A percentile compares a stretch with the other conserved stretches of the same genome.
Conservation (phyloP, 2,113 vertebrate genomes). For the Meleagris gallopavo region DNA sequence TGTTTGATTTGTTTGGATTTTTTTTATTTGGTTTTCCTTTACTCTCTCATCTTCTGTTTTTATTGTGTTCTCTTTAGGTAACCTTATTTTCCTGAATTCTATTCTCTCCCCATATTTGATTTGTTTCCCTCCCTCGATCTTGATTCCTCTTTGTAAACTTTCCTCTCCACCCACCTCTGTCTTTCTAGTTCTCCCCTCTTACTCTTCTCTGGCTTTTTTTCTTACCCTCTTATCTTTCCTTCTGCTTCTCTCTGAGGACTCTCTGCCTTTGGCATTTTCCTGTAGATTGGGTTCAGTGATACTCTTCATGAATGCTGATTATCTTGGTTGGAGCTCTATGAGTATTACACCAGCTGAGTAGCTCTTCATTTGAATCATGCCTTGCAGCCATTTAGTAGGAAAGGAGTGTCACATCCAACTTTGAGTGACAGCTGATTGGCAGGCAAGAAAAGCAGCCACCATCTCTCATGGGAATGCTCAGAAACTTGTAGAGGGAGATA, state of each 20-base stretch:
- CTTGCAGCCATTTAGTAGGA: conserved; percentile 47
- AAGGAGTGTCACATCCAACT: not conserved
- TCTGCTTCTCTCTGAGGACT: not conserved
- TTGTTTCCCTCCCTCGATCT: not conserved
- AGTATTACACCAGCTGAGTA: conserved; percentile 6
- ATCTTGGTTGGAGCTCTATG: not conserved
- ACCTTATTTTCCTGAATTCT: not conserved
- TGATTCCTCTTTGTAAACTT: not conserved
- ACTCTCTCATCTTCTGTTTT: not conserved
- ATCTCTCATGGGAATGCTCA: conserved; percentile 18
- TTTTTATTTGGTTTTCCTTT: not conserved
- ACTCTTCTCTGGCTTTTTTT: not conserved
- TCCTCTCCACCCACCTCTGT: not conserved
- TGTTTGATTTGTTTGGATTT: not conserved
- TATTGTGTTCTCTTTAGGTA: not conserved
- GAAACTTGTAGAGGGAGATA: conserved; percentile 47
- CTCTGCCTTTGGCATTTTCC: conserved; percentile 44
- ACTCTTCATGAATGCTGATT: conserved; percentile 53
- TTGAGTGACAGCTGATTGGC: conserved; percentile 60
- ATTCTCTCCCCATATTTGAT: not conserved
- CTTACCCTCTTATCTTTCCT: not conserved
- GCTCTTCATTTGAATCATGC: conserved; percentile 32
- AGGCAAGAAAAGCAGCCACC: conserved; percentile 41
- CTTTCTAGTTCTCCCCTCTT: conserved; percentile 12
- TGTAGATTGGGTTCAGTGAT: not conserved